Evolutionary conservation across 1,140 invertebrate genomes (phyloP).

Genomic region (Trachymyrmex cornetzi): DNA sequence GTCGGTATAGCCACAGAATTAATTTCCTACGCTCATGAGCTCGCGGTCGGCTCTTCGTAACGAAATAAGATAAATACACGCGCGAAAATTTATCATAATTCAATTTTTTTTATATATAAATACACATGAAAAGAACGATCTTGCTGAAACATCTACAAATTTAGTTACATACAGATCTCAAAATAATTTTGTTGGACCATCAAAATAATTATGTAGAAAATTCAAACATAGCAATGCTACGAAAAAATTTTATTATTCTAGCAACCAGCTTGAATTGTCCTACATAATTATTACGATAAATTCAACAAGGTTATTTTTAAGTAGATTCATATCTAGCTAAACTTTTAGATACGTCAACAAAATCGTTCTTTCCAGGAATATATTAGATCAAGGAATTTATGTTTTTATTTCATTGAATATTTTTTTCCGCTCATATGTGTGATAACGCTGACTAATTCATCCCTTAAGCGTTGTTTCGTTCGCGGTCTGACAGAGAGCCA

Average conservation of each 20-base stretch:
- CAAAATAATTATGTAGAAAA: too few relatives aligned
- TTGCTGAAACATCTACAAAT: too few relatives aligned
- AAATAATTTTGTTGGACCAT: too few relatives aligned
- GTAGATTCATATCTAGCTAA: too few relatives aligned
- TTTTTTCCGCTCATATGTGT: background rate
- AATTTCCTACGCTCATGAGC: constrained; percentile 24
- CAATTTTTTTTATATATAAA: background rate
- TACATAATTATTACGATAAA: too few relatives aligned
- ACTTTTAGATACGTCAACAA: too few relatives aligned
- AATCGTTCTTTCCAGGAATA: background rate
- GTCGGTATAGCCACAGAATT: constrained; percentile 26
- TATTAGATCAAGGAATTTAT: background rate
- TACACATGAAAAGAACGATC: too few relatives aligned
- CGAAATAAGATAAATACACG: background rate
- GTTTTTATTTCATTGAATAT: background rate
- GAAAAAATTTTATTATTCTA: too few relatives aligned
- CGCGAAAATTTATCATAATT: constrained; percentile 24
- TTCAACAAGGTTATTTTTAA: too few relatives aligned
- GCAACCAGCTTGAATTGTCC: too few relatives aligned
- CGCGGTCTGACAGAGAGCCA: background rate
- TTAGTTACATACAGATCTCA: too few relatives aligned
- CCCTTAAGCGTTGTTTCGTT: background rate
- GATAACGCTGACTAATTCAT: background rate
- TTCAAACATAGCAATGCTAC: too few relatives aligned
- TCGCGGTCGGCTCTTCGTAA: background rate